A percentile compares a stretch with the other conserved stretches of the same genome.
Conservation (phyloP, 1,140 invertebrate genomes). For the Luehdorfia chinensis region DNA sequence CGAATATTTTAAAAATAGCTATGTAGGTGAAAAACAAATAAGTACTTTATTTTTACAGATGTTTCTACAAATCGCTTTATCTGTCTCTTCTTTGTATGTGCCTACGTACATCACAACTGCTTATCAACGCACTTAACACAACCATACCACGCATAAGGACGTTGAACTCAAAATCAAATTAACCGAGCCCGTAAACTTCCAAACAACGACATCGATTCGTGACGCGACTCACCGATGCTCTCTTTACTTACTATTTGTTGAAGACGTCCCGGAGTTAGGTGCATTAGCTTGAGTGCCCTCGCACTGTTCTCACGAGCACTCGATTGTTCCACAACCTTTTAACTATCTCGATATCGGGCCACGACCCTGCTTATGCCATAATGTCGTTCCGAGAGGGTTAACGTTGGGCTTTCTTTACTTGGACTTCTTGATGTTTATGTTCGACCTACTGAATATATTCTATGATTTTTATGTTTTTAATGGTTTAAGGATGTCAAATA, state of each 20-base stretch:
- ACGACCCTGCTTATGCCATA: slow-evolving; percentile 57
- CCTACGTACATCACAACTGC: background rate
- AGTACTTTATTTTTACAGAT: too few species aligned
- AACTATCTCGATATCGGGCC: slow-evolving; percentile 60
- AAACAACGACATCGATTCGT: slow-evolving; percentile 42
- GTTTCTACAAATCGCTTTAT: slow-evolving; percentile 5
- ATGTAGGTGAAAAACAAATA: too few species aligned
- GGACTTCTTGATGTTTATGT: background rate
- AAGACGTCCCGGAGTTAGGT: slow-evolving; percentile 35
- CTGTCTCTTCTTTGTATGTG: slow-evolving; percentile 8
- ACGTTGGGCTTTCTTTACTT: slow-evolving; percentile 7
- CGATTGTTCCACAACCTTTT: slow-evolving; percentile 62
- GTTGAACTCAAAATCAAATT: slow-evolving; percentile 28
- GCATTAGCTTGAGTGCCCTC: slow-evolving; percentile 62
- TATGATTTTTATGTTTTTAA: too few species aligned
- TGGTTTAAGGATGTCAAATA: too few species aligned
- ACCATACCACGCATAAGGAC: background rate
- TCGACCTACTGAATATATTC: background rate
- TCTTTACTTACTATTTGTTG: slow-evolving; percentile 45
- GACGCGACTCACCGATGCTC: slow-evolving; percentile 37
- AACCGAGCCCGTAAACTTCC: slow-evolving; percentile 26
- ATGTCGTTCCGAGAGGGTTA: slow-evolving; percentile 28
- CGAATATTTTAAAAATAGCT: too few species aligned
- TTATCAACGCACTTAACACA: slow-evolving; percentile 15
- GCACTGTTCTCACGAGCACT: slow-evolving; percentile 58